A percentile compares a stretch with the other conserved stretches of the same genome.
Evolutionary conservation across 2,797 vertebrate species (phyloP).

Genomic region (Lutjanus argentimaculatus): DNA sequence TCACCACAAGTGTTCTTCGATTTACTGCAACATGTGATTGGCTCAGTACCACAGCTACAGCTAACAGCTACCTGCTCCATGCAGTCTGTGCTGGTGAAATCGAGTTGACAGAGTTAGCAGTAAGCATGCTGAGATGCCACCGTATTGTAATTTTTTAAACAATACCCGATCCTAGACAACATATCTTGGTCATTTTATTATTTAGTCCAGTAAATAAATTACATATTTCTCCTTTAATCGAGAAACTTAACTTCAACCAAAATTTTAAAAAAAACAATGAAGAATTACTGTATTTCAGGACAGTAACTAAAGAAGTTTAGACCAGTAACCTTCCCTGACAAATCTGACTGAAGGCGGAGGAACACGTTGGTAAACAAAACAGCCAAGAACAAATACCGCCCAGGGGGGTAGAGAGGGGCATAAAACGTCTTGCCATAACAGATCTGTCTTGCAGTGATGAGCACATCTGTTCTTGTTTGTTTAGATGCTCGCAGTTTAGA

Average conservation of each 20-base stretch:
- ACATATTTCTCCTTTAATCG: not conserved
- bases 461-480: constrained; percentile 33
- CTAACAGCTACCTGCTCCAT: too few relatives aligned
- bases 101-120: too few relatives aligned
- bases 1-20: too few relatives aligned
- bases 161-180: too few relatives aligned
- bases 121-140: too few relatives aligned
- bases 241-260: not conserved
- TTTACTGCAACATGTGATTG: too few relatives aligned
- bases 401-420: constrained; percentile 13
- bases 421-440: constrained; percentile 24
- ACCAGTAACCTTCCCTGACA: constrained; percentile 11
- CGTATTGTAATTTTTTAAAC: too few relatives aligned
- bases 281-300: not conserved
- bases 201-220: too few relatives aligned
- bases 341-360: constrained; percentile 24
- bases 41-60: too few relatives aligned
- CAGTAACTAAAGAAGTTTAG: not conserved
- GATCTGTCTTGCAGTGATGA: constrained; percentile 44
- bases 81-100: too few relatives aligned
- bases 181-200: too few relatives aligned
- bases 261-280: not conserved
- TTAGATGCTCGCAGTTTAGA: constrained; percentile 5
- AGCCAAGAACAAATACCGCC: constrained; percentile 43
- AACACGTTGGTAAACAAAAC: constrained; percentile 37